Evolutionary conservation across 2,888 invertebrate genomes (phyloP), one percentile per base, ranked within the genome.

Genomic region (Argyresthia goedartella): DNA sequence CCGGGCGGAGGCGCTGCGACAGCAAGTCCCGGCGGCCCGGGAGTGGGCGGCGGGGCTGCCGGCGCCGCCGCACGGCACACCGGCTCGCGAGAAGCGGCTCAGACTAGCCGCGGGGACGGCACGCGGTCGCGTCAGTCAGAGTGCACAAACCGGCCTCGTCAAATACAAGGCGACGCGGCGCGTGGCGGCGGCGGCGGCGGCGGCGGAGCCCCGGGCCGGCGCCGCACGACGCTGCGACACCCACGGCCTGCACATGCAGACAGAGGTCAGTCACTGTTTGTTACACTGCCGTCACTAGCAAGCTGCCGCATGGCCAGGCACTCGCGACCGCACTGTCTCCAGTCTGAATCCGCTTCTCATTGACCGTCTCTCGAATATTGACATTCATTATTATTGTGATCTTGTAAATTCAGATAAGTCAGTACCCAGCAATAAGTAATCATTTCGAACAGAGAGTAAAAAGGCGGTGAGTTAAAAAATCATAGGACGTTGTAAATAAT

Each of bases 231-330:
- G n/a, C n/a, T 63, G 73, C 76, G 65, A 34, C 44, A 71, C 66
- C 79, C 80, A 66, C 76, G 70, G 85, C 85, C 85, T 85, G 85
- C 85, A 82, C 85, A 84, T 69, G 81, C 84, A 76, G 78, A 85
- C 81, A 81, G 64, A 63, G 67, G 25, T 16, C n/a, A n/a, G 50
- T 42, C 16, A 50, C 42, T 16, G 50, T 25, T 13, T 13, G n/a
- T n/a, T n/a, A n/a, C n/a, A n/a, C 35, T 34, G 11, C 8, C 25
- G 36, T 13, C 15, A 45, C 15, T 10, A 13, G 10, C 45, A 14
- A 15, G n/a, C n/a, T n/a, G n/a, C n/a, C n/a, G n/a, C n/a, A n/a
- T n/a, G 46, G 33, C 33, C 46, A 8, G 11, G 33, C 25, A 13
- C 46, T 10, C 11, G 43, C 46, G 62, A n/a, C n/a, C n/a, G n/a